phyloP scores from a whole-genome alignment of 2,888 invertebrate genomes.

The Helleia helle region DNA sequence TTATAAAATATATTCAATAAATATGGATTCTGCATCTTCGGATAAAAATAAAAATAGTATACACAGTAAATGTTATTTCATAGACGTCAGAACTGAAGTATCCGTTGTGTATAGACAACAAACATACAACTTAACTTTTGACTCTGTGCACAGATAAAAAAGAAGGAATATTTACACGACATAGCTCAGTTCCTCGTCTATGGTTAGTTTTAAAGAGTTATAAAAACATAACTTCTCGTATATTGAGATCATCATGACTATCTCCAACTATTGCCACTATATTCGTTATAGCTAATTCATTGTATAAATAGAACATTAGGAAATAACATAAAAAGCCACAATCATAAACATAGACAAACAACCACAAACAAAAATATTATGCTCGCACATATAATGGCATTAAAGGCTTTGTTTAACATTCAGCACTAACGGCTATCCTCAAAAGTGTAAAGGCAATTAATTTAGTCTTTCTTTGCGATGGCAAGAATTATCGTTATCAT shows the following conservation, averaged over 20 bases:
- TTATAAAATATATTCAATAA: not conserved
- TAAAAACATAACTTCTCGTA: slow-evolving; percentile 14
- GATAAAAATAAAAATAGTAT: slow-evolving; percentile 1
- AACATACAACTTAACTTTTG: slow-evolving; percentile 6
- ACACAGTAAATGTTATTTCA: not conserved
- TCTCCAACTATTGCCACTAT: slow-evolving; percentile 47
- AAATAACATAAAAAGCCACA: slow-evolving; percentile 12
- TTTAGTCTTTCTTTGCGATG: slow-evolving; percentile 11
- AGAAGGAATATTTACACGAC: slow-evolving; percentile 1
- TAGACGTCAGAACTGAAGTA: not conserved
- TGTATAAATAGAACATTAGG: slow-evolving; percentile 4
- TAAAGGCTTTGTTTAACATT: slow-evolving; percentile 1
- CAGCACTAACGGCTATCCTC: slow-evolving; percentile 4
- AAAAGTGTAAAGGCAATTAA: not conserved
- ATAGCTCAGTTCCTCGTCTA: slow-evolving; percentile 1
- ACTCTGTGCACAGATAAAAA: slow-evolving; percentile 8
- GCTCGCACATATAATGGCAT: slow-evolving; percentile 11
- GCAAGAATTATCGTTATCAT: slow-evolving; percentile 13
- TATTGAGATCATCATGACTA: slow-evolving; percentile 33
- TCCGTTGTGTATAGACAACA: not conserved
- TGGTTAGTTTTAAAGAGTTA: slow-evolving; percentile 2
- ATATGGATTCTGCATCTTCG: slow-evolving; percentile 5
- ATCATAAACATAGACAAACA: not conserved
- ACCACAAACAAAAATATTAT: slow-evolving; percentile 8
- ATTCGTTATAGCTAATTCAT: slow-evolving; percentile 18